phyloP scores from a whole-genome alignment of 2,888 invertebrate species.

The Drosophila barbarae region DNA sequence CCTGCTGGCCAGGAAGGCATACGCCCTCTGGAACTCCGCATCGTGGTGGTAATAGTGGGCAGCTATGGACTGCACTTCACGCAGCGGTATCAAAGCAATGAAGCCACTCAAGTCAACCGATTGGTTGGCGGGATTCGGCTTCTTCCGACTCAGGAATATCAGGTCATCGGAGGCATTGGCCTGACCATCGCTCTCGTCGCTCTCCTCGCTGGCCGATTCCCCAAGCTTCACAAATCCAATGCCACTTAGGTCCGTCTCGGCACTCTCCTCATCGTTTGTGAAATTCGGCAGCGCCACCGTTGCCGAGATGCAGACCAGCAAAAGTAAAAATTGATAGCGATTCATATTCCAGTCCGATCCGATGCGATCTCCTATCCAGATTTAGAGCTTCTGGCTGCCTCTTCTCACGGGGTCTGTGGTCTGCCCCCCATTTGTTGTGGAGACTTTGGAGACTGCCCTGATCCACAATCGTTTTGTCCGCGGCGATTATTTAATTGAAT shows the following conservation, averaged over 20 bases:
- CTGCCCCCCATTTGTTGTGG: constrained; percentile 12
- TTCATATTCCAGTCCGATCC: constrained; percentile 15
- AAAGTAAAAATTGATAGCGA: constrained; percentile 8
- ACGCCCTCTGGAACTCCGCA: constrained; percentile 75
- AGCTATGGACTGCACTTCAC: constrained; percentile 73
- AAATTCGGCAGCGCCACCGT: constrained; percentile 18
- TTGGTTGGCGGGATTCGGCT: constrained; percentile 20
- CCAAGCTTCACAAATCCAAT: constrained; percentile 49
- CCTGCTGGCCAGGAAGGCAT: constrained; percentile 69
- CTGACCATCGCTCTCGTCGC: constrained; percentile 13
- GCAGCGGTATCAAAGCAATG: constrained; percentile 72
- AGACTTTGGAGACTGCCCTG: constrained; percentile 44
- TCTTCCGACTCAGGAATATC: constrained; percentile 64
- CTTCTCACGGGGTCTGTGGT: not conserved
- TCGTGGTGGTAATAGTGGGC: constrained; percentile 75
- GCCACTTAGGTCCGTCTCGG: constrained; percentile 23
- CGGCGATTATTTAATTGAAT: constrained; percentile 69
- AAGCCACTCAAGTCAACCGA: constrained; percentile 77
- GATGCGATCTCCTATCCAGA: constrained; percentile 23
- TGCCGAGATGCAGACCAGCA: constrained; percentile 1
- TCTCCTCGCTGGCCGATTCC: constrained; percentile 43
- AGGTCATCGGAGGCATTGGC: constrained; percentile 69
- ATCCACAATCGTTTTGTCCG: constrained; percentile 16
- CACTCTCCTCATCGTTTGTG: constrained; percentile 28
- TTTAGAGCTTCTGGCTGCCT: constrained; percentile 17